Evolutionary conservation across 2,888 invertebrate species (phyloP), one percentile per base, ranked within the genome.

Genomic region (Pyrrhosoma nymphula): DNA sequence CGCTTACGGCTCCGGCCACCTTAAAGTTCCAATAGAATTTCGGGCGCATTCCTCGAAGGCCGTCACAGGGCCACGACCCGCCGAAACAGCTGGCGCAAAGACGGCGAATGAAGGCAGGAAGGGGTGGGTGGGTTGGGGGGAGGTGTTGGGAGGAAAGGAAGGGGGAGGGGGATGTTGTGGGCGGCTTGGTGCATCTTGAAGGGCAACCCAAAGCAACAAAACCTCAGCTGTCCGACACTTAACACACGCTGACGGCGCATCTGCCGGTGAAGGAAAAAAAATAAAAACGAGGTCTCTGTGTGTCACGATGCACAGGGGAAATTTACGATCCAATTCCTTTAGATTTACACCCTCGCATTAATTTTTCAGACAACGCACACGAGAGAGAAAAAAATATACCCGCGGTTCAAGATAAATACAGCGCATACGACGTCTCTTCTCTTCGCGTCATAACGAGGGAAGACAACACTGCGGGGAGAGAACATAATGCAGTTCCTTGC

Each of bases 311-410:
- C 82, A 82, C 82, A 3, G 16, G 82, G 82, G 82, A 82, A 35
- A 82, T 82, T 82, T 82, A 82, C 82, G 82, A 35, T 16, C 82
- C 82, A 82, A 82, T 30, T 35, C 82, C 82, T 23, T 82, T 23
- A 82, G 82, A 82, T 82, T 82, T 82, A 82, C 82, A 82, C 82
- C 82, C 82, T 35, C 82, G 82, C 82, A 82, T 82, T 82, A 82
- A 82, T 82, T 82, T 82, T 82, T 82, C 30, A 82, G 82, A 82
- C 82, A 82, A 82, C 82, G n/a, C 69, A 69, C 69, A n/a, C 8
- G 26, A n/a, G 60, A n/a, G 69, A 69, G n/a, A 69, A 69, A 69
- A 82, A 82, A 82, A 82, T 35, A 30, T 30, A 47, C 30, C 82
- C 35, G 82, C 82, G 35, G 82, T 30, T 14, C 82, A 30, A 82